These are phyloP conservation scores for Zoanthus sansibaricus DNA, from an alignment of 92 coral and sea anemone genomes.

Conservation along the genomic window DNA sequence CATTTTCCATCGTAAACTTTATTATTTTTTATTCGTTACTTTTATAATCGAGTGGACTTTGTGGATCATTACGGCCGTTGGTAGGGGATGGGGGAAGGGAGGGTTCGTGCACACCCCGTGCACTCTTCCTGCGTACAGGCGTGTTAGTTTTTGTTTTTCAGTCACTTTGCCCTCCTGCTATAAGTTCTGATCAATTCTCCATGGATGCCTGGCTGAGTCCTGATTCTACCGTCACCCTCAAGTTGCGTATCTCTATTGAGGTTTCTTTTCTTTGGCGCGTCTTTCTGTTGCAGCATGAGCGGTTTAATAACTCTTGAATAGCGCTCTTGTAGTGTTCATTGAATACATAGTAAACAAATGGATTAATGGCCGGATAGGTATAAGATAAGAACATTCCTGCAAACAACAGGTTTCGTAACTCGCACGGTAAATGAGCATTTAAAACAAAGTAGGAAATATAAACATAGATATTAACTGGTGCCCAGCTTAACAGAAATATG, in stretches of 20 bases:
- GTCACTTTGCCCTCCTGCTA: not conserved
- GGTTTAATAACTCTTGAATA: slow-evolving; percentile 2
- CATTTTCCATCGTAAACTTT: too few species aligned
- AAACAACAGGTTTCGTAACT: not conserved
- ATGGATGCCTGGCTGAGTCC: slow-evolving; percentile 8
- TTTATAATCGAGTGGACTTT: too few species aligned
- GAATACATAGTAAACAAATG: slow-evolving; percentile 30
- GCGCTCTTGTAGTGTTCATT: slow-evolving; percentile 43
- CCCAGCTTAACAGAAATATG: slow-evolving; percentile 49
- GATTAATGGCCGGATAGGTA: slow-evolving; percentile 25
- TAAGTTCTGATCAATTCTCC: not conserved
- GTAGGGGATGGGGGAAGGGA: too few species aligned
- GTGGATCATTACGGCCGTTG: too few species aligned
- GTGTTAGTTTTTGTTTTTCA: not conserved
- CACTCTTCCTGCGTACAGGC: too few species aligned
- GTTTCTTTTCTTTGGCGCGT: not conserved
- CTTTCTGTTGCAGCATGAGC: not conserved
- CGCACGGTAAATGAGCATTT: not conserved
- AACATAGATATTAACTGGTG: slow-evolving; percentile 33
- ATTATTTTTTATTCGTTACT: too few species aligned
- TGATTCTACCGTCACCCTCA: slow-evolving; percentile 7
- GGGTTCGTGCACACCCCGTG: too few species aligned
- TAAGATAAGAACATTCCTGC: slow-evolving; percentile 19
- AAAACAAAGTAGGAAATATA: not conserved
- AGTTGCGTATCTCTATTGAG: not conserved